Evolutionary conservation across 1,140 invertebrate genomes (phyloP).

Genomic region (Drusus annulatus): DNA sequence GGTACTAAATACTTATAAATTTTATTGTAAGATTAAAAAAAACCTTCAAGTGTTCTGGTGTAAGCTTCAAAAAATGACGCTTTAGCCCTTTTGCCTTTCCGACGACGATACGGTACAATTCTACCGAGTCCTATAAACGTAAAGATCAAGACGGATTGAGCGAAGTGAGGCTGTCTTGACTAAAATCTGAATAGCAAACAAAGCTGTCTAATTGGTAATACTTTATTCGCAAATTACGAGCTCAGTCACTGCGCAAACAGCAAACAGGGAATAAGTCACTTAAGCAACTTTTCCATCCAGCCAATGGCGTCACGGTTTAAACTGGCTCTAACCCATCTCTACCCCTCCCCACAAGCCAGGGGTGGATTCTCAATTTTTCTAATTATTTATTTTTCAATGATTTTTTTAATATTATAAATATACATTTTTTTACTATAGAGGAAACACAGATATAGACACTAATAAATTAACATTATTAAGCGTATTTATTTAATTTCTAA

Average conservation of each 20-base stretch:
- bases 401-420: not conserved
- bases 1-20: too few relatives aligned
- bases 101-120: too few relatives aligned
- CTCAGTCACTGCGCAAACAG: slow-evolving; percentile 42
- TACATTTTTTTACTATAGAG: too few relatives aligned
- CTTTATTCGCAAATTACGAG: slow-evolving; percentile 38
- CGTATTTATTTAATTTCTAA: too few relatives aligned
- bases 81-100: too few relatives aligned
- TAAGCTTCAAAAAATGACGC: too few relatives aligned
- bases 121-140: not conserved
- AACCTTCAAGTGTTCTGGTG: too few relatives aligned
- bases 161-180: not conserved
- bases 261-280: slow-evolving; percentile 12
- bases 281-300: slow-evolving; percentile 27
- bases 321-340: slow-evolving; percentile 12
- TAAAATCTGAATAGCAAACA: slow-evolving; percentile 1
- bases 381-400: not conserved
- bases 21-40: too few relatives aligned
- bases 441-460: too few relatives aligned
- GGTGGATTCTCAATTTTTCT: not conserved
- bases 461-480: too few relatives aligned
- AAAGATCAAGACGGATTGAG: not conserved
- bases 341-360: slow-evolving; percentile 1
- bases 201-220: slow-evolving; percentile 31
- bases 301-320: slow-evolving; percentile 41